These are phyloP conservation scores for Hystrix cristata DNA, from an alignment of 2,113 vertebrate species.

Conservation along the genomic window DNA sequence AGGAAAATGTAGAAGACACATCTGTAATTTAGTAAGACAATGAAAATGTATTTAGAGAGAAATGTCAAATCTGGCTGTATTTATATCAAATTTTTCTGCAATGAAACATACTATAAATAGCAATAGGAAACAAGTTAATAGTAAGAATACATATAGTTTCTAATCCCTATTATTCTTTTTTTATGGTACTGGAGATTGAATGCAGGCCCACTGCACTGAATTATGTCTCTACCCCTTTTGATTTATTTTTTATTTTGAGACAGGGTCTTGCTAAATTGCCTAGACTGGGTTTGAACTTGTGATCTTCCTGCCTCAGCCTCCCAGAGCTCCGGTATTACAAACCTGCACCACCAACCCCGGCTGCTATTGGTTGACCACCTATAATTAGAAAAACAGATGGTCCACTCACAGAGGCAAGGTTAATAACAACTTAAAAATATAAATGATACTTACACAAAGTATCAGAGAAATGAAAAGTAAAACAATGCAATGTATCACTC, in stretches of 20 bases:
- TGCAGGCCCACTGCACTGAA: neutral
- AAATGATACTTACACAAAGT: neutral
- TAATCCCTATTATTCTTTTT: neutral
- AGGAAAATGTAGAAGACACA: neutral
- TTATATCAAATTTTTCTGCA: neutral
- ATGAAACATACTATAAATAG: neutral
- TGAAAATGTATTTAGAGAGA: neutral
- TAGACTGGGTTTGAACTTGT: neutral
- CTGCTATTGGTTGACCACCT: neutral
- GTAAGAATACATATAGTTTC: neutral
- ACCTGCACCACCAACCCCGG: neutral
- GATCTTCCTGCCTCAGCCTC: neutral
- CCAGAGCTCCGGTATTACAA: neutral
- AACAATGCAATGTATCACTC: neutral
- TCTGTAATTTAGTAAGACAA: neutral
- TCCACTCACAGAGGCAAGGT: neutral
- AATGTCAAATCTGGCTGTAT: neutral
- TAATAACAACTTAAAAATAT: neutral
- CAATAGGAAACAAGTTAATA: neutral
- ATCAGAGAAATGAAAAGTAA: neutral
- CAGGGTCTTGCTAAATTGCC: neutral
- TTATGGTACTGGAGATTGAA: neutral
- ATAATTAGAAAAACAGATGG: neutral
- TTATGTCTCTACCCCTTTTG: neutral
- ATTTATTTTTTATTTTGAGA: neutral